phyloP scores from a whole-genome alignment of 2,797 vertebrate species.

The Phoebastria nigripes region DNA sequence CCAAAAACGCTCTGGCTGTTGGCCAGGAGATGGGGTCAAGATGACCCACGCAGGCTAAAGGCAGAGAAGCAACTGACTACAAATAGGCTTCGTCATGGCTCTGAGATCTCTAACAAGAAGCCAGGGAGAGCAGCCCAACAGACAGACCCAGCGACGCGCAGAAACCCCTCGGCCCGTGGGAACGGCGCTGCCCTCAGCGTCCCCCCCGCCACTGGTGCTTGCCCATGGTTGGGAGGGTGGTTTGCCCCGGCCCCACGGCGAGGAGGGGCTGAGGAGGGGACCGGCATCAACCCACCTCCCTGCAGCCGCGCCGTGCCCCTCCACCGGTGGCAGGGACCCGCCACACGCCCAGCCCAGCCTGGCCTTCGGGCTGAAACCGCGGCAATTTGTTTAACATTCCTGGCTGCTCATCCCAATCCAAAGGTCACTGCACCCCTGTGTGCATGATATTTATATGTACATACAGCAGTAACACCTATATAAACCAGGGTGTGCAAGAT shows the following conservation, averaged over 20 bases:
- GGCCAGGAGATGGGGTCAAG: slow-evolving; percentile 54
- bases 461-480: background rate
- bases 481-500: background rate
- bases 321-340: rapidly evolving
- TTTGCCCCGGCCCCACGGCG: background rate
- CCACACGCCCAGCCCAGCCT: background rate
- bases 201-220: background rate
- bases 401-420: slow-evolving; percentile 32
- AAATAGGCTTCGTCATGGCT: background rate
- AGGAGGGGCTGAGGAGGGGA: background rate
- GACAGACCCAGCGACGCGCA: background rate
- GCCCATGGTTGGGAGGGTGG: background rate
- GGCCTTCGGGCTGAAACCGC: background rate
- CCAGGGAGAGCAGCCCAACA: background rate
- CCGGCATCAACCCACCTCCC: background rate
- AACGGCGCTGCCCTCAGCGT: rapidly evolving
- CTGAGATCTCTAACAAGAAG: background rate
- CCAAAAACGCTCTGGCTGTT: slow-evolving; percentile 10
- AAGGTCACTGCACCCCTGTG: slow-evolving; percentile 11
- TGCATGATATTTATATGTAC: background rate
- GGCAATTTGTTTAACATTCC: slow-evolving; percentile 37
- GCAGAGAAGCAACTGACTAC: slow-evolving; percentile 16
- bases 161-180: background rate
- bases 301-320: rapidly evolving
- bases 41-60: slow-evolving; percentile 38